phyloP scores from a whole-genome alignment of 1,140 invertebrate genomes.

The Pseudachorutes palmiensis region DNA sequence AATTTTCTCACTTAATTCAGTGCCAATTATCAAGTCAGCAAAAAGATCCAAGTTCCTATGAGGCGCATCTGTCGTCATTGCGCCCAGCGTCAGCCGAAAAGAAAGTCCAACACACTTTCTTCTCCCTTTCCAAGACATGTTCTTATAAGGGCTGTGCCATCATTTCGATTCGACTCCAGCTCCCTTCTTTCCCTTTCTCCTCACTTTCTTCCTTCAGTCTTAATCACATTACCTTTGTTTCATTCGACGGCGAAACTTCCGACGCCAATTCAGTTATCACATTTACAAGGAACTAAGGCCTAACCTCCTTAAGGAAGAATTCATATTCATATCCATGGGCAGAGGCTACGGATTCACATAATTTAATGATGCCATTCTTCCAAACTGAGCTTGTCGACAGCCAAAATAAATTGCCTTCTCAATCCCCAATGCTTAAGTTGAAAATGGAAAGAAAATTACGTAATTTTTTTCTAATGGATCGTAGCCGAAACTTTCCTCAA shows the following conservation, averaged over 20 bases:
- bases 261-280: background rate
- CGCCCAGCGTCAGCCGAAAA: background rate
- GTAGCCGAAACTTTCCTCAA: too few relatives aligned
- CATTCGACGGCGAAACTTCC: background rate
- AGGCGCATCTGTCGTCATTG: background rate
- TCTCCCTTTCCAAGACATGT: background rate
- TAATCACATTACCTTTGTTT: constrained; percentile 8
- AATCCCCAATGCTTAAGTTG: too few relatives aligned
- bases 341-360: too few relatives aligned
- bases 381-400: too few relatives aligned
- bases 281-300: background rate
- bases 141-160: background rate
- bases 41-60: background rate
- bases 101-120: background rate
- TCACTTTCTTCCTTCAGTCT: background rate
- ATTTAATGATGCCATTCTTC: too few relatives aligned
- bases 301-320: too few relatives aligned
- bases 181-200: background rate
- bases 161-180: background rate
- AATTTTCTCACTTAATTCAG: constrained; percentile 5
- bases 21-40: constrained; percentile 19
- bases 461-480: too few relatives aligned
- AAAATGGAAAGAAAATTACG: too few relatives aligned
- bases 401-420: too few relatives aligned
- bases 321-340: too few relatives aligned